phyloP scores from a whole-genome alignment of 2,888 invertebrate genomes.

The Limenitis camilla region DNA sequence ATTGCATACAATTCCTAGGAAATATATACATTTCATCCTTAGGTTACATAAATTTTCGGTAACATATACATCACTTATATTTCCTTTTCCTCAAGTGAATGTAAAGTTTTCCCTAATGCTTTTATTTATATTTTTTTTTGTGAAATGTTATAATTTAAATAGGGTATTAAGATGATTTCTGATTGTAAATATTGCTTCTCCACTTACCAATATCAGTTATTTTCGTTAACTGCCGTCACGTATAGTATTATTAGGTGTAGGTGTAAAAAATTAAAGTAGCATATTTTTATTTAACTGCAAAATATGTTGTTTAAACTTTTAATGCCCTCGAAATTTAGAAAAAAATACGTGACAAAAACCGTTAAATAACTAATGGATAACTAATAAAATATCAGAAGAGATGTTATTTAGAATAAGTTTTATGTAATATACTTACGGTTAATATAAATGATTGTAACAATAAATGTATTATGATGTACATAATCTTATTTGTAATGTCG shows the following conservation, averaged over 20 bases:
- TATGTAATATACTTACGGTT: constrained; percentile 28
- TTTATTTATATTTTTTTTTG: constrained; percentile 34
- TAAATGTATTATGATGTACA: constrained; percentile 60
- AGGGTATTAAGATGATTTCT: constrained; percentile 10
- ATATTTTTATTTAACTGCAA: too few relatives aligned
- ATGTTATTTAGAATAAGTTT: constrained; percentile 20
- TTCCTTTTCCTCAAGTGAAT: not conserved
- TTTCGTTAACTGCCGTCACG: constrained; percentile 13
- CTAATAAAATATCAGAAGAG: constrained; percentile 18
- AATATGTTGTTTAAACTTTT: not conserved
- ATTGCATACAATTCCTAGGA: too few relatives aligned
- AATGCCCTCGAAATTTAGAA: not conserved
- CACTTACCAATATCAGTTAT: not conserved
- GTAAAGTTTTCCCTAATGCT: not conserved
- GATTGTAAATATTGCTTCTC: constrained; percentile 13
- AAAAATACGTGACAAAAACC: constrained; percentile 18
- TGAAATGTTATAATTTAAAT: constrained; percentile 16
- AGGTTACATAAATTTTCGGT: too few relatives aligned
- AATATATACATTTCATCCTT: too few relatives aligned
- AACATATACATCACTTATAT: not conserved
- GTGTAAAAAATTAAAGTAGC: not conserved
- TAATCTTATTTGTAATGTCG: constrained; percentile 71
- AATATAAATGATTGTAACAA: constrained; percentile 44
- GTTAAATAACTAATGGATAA: constrained; percentile 15
- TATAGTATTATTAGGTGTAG: constrained; percentile 25